Base-by-base conservation (phyloP, 1,140 invertebrate species). In the Sinonovacula constricta region DNA sequence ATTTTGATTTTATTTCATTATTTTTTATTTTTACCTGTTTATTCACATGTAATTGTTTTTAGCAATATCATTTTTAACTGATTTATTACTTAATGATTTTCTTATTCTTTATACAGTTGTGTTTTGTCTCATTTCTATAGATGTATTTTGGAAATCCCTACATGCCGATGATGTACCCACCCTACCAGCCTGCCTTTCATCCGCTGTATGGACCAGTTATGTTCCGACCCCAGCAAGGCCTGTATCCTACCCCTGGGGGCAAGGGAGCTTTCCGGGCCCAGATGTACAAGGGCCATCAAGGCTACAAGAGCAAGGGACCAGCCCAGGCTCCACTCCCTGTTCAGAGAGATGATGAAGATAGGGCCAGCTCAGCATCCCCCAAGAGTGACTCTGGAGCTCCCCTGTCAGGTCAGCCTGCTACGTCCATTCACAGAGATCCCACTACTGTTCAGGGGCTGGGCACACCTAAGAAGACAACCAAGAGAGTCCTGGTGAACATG, bases 311-410 rank as follows among this genome's bases (percentile, higher is more conserved):
- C 0, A 76, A 67, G 33, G 10, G 66, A 4, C 51, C 72, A 7
- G 63, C 54, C 14, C 72, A 76, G 53, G 53, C 62, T 15, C 22
- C 24, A 5, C 24, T 76, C n/a, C 72, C 72, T 39, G 24, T 76
- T 7, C 72, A 76, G 36, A 33, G 63, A 57, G 72, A 76, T 66
- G 72, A 76, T 67, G 72, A 76, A 14, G 72, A 76, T n/a, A 65
- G 34, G n/a, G 51, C 36, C 14, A 53, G 24, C 4, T 53, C 36
- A 7, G 45, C 31, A n/a, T 80, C 36, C 49, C 72, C 30, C 30
- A 79, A 31, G 3, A 62, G 33, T 53, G 67, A 53, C n/a, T 33
- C 76, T 34, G 24, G 70, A 39, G 33, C 60, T 39, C 22, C 80
- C 70, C 24, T 53, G 70, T 5, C 39, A 68, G 24, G 49, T 45